These are phyloP conservation scores for Perizoma affinitatum DNA, from an alignment of 2,888 invertebrate genomes.

Conservation along the genomic window DNA sequence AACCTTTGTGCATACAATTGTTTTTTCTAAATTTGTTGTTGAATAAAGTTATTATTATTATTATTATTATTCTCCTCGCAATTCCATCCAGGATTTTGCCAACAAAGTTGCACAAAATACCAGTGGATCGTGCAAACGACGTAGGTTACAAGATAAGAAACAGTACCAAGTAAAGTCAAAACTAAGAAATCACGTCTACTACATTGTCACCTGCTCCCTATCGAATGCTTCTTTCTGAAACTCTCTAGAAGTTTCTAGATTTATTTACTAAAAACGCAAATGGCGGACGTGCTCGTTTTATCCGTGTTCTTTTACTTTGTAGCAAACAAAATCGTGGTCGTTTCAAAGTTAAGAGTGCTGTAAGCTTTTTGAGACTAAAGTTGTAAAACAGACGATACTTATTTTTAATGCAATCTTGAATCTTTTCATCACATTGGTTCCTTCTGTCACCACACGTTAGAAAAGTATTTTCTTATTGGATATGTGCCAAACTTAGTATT, in stretches of 20 bases:
- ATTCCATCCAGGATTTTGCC: not conserved
- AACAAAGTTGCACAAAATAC: not conserved
- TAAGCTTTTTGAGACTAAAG: too few species aligned
- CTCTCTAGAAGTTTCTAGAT: conserved; percentile 39
- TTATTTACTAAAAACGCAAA: conserved; percentile 38
- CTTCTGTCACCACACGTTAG: too few species aligned
- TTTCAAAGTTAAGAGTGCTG: not conserved
- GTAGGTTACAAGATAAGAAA: not conserved
- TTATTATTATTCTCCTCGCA: too few species aligned
- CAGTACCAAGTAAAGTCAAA: conserved; percentile 33
- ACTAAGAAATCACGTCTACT: conserved; percentile 50
- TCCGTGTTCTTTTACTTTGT: conserved; percentile 14
- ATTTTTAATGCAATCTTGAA: too few species aligned
- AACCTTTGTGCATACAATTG: too few species aligned
- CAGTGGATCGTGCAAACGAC: conserved; percentile 2
- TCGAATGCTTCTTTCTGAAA: conserved; percentile 45
- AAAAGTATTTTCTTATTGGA: too few species aligned
- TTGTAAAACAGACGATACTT: too few species aligned
- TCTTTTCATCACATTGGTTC: too few species aligned
- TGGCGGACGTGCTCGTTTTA: conserved; percentile 25
- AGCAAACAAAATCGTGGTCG: conserved; percentile 1
- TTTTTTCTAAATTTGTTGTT: too few species aligned
- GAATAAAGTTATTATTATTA: too few species aligned
- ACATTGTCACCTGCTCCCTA: conserved; percentile 60
- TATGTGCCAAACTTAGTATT: too few species aligned